These are phyloP conservation scores for Epinephelus cyanopodus DNA, from an alignment of 2,113 vertebrate species.

Conservation along the genomic window DNA sequence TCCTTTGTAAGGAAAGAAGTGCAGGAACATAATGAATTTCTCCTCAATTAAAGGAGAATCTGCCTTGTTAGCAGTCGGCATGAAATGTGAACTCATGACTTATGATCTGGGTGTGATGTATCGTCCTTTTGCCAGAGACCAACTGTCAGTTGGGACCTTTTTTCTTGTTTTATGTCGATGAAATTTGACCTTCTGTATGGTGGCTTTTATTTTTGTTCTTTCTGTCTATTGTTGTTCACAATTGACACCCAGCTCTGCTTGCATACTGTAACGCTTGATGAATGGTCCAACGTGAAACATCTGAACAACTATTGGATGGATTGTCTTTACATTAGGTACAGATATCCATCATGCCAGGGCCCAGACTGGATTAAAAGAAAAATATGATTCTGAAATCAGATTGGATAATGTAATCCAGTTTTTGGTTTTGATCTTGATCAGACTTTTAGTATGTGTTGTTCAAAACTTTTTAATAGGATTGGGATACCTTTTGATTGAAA, in stretches of 20 bases:
- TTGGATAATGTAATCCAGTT: too few relatives aligned
- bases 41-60: constrained; percentile 18
- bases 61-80: constrained; percentile 14
- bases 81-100: constrained; percentile 16
- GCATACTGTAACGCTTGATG: too few relatives aligned
- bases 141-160: not conserved
- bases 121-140: not conserved
- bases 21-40: constrained; percentile 20
- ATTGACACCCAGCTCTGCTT: not conserved
- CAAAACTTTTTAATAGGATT: too few relatives aligned
- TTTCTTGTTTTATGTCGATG: too few relatives aligned
- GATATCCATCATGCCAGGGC: not conserved
- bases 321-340: not conserved
- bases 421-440: too few relatives aligned
- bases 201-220: not conserved
- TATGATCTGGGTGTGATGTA: not conserved
- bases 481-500: too few relatives aligned
- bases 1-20: constrained; percentile 21
- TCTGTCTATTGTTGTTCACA: not conserved
- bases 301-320: not conserved
- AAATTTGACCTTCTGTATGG: too few relatives aligned
- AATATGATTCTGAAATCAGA: too few relatives aligned
- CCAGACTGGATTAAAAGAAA: not conserved
- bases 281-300: too few relatives aligned
- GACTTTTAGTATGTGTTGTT: too few relatives aligned